These are phyloP conservation scores for Priocnemis perturbator DNA, from an alignment of 2,888 invertebrate species.

Conservation along the genomic window DNA sequence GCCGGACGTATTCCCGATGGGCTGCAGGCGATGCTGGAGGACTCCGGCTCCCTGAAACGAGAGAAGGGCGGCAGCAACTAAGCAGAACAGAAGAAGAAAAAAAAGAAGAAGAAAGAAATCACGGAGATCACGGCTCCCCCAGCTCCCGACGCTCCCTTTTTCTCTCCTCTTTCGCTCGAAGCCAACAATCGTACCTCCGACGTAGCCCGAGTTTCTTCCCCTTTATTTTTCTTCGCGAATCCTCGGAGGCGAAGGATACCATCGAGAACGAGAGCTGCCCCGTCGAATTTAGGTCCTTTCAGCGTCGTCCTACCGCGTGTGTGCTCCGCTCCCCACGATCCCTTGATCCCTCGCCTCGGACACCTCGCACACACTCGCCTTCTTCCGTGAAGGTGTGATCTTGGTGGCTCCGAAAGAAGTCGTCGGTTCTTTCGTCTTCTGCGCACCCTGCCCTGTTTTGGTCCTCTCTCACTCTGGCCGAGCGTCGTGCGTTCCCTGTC, in stretches of 20 bases:
- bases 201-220: constrained; percentile 26
- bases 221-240: constrained; percentile 18
- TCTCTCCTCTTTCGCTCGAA: constrained; percentile 15
- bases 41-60: constrained; percentile 83
- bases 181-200: constrained; percentile 6
- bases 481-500: constrained; percentile 1
- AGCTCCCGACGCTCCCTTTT: constrained; percentile 20
- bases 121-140: constrained; percentile 33
- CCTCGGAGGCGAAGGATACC: constrained; percentile 16
- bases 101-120: constrained; percentile 44
- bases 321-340: background rate
- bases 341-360: background rate
- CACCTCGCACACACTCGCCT: no score
- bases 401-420: no score
- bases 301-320: background rate
- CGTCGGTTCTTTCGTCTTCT: no score
- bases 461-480: background rate
- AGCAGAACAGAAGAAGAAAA: constrained; percentile 23
- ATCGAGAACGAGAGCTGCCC: constrained; percentile 14
- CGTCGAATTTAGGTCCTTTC: constrained; percentile 16
- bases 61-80: constrained; percentile 73
- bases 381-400: no score
- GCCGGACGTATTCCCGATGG: constrained; percentile 89
- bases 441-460: background rate
- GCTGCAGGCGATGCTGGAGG: constrained; percentile 85